Conservation (phyloP, 1,140 invertebrate species). For the Steinernema khuongi region DNA sequence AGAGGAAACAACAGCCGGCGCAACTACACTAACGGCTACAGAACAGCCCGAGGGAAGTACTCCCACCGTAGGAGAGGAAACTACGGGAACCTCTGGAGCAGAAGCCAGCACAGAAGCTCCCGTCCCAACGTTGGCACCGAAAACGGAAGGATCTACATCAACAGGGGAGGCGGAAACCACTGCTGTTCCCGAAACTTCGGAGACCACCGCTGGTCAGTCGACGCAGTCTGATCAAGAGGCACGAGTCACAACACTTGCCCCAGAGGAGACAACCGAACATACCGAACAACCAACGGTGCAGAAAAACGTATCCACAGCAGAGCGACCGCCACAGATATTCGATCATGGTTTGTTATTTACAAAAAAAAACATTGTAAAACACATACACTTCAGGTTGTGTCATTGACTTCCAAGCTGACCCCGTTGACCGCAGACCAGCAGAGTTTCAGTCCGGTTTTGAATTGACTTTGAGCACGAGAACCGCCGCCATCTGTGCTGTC, state of each 20-base stretch:
- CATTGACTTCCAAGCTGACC: constrained; percentile 33
- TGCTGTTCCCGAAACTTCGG: background rate
- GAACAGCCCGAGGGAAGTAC: background rate
- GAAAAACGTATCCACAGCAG: constrained; percentile 14
- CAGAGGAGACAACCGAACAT: background rate
- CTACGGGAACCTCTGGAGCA: background rate
- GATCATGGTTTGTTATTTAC: background rate
- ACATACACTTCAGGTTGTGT: constrained; percentile 23
- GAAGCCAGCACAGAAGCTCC: background rate
- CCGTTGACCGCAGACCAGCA: constrained; percentile 20
- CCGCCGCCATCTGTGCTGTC: constrained; percentile 30
- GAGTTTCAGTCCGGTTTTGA: constrained; percentile 27
- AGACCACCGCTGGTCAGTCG: background rate
- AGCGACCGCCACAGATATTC: background rate
- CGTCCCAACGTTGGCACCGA: background rate
- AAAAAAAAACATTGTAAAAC: constrained; percentile 2
- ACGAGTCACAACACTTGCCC: background rate
- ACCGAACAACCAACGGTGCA: background rate
- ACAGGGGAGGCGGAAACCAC: background rate
- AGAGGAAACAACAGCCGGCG: background rate
- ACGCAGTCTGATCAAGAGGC: constrained; percentile 8
- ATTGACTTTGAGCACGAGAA: constrained; percentile 21
- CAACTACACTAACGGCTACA: background rate
- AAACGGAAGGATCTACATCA: background rate
- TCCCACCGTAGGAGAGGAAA: background rate